Evolutionary conservation across 2,797 vertebrate species (phyloP), one percentile per base, ranked within the genome.

Genomic region (Calcarius lapponicus): DNA sequence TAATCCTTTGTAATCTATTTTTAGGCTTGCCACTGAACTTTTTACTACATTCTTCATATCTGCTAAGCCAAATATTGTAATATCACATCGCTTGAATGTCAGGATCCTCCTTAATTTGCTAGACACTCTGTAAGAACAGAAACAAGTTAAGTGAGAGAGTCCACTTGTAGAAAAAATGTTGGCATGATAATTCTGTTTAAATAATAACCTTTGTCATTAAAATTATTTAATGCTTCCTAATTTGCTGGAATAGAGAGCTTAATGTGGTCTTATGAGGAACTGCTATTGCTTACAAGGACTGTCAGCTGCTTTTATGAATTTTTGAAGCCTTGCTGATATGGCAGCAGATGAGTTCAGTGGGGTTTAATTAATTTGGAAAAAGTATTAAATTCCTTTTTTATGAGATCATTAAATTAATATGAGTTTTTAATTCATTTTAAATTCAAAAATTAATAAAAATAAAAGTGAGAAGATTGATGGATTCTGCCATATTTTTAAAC

Each of bases 321-420:
- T 48, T 26, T 56, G 57, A 50, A 80, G 43, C 15, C 14, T 71
- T 80, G 17, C 50, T 88, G 79, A 53, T 34, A 5, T 73, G 85
- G 74, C 34, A 86, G 57, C 53, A 62, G 53, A 88, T 64, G 32
- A 86, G 21, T 70, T 80, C 88, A 80, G 53, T 54, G 50, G 74
- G 73, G 25, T 80, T 92, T 96, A 97, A 96, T 97, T 94, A 94
- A 70, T 86, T 71, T 87, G 56, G 38, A 69, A 95, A 88, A 88
- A 50, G 11, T 72, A 48, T 66, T 92, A 60, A 64, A 70, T 86
- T 92, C 47, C 45, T 36, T 61, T 86, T 96, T 91, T 93, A 93
- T 94, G 54, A 80, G 24, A 86, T 95, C 86, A 80, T 95, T 86
- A 96, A 80, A 93, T 95, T 92, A 96, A 80, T 93, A 57, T 67